These are phyloP conservation scores for Cataglyphis hispanica DNA, from an alignment of 1,140 invertebrate genomes.

Conservation along the genomic window DNA sequence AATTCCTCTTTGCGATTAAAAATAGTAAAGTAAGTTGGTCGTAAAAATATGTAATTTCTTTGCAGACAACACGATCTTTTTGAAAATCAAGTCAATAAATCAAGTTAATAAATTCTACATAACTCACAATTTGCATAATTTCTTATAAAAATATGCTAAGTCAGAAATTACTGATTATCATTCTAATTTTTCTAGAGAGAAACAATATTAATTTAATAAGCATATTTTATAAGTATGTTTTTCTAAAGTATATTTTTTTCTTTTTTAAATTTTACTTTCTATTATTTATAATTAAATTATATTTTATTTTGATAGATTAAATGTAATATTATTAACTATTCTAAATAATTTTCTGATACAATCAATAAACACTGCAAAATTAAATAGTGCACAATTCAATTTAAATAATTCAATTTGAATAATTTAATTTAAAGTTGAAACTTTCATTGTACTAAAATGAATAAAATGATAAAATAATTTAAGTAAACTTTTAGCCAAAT, in stretches of 20 bases:
- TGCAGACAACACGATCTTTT: not conserved
- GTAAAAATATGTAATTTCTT: not conserved
- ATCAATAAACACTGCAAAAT: no score
- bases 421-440: not conserved
- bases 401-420: no score
- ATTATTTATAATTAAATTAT: not conserved
- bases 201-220: no score
- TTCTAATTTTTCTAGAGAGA: not conserved
- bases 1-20: not conserved
- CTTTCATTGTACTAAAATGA: not conserved
- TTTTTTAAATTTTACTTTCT: not conserved
- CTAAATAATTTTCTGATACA: not conserved
- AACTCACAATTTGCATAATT: not conserved
- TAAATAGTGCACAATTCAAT: no score
- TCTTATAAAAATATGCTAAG: not conserved
- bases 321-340: not conserved
- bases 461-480: not conserved
- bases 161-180: conserved; percentile 1
- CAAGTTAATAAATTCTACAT: not conserved
- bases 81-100: conserved; percentile 1
- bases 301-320: not conserved
- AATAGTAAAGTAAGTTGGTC: not conserved
- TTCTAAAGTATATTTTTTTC: no score
- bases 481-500: not conserved
- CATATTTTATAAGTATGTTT: not conserved